A percentile compares a stretch with the other conserved stretches of the same genome.
These are phyloP conservation scores for Oceanodroma tethys DNA, from an alignment of 2,113 vertebrate species.

Conservation along the genomic window DNA sequence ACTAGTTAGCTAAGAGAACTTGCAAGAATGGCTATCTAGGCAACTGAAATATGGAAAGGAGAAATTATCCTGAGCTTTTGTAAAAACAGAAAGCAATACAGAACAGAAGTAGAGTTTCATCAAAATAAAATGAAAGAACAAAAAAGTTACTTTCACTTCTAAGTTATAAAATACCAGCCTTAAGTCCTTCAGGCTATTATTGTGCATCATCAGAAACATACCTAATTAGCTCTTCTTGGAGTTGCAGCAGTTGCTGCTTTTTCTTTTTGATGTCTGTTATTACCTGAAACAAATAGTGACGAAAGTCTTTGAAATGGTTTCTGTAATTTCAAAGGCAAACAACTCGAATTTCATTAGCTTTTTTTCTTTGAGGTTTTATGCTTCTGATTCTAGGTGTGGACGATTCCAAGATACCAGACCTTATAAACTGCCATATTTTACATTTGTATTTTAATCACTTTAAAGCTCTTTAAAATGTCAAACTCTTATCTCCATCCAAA, in stretches of 20 bases:
- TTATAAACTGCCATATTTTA: not conserved
- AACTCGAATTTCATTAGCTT: not conserved
- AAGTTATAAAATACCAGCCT: not conserved
- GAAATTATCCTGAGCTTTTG: not conserved
- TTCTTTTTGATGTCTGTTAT: slow-evolving; percentile 70
- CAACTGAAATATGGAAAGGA: not conserved
- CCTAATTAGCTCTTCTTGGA: slow-evolving; percentile 81
- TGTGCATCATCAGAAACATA: slow-evolving; percentile 56
- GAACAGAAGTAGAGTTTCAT: not conserved
- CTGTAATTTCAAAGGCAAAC: not conserved
- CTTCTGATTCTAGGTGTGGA: not conserved
- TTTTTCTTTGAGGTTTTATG: not conserved
- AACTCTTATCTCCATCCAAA: not conserved
- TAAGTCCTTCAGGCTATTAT: not conserved
- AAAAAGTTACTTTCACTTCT: not conserved
- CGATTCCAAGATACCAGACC: not conserved
- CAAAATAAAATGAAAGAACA: not conserved
- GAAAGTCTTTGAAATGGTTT: not conserved
- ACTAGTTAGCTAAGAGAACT: not conserved
- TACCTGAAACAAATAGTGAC: slow-evolving; percentile 70
- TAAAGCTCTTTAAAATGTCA: not conserved
- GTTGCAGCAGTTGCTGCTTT: slow-evolving; percentile 75
- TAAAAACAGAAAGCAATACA: not conserved
- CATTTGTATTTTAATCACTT: not conserved
- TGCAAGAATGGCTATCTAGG: not conserved